Evolutionary conservation across 2,113 vertebrate species (phyloP), one percentile per base, ranked within the genome.

Genomic region (Anoura caudifer): DNA sequence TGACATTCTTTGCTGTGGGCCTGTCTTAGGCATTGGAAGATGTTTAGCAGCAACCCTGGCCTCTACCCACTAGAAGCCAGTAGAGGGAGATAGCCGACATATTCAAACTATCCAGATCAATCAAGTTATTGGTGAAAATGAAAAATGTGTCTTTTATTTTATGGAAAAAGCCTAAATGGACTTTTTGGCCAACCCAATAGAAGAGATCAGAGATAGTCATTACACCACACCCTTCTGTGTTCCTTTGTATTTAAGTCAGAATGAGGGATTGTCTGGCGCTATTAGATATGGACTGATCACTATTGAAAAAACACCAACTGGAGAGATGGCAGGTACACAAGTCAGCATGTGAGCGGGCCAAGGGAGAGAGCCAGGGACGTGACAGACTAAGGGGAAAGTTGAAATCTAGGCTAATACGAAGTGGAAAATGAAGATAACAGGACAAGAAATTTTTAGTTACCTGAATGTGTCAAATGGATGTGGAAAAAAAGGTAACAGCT

Each of bases 241-340:
- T 84, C 77, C 83, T 91, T 80, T 93, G 65, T 61, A 41, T 95
- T 97, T 82, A 92, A 94, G 88, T 82, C 85, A 56, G 69, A 90
- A 76, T 19, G 54, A 33, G 7, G 65, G n/a, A 43, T 14, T 33
- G 1, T 28, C 11, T 14, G 15, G 38, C 12, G 7, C 28, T n/a
- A 26, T 43, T 61, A 11, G 43, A 33, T 43, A 26, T 0, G 47
- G 31, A 41, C 14, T 47, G 61, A 50, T 12, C 17, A 17, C 38
- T 67, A 1, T 9, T 75, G 59, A 52, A 81, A 82, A 90, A n/a
- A n/a, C n/a, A 79, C 7, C 54, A 85, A 47, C 22, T 4, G 24
- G 47, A 59, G 31, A 36, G 47, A 31, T 22, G 2, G 12, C 31
- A 80, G 81, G 33, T n/a, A 5, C 28, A 33, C 5, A 26, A 12